Evolutionary conservation across 1,140 invertebrate species (phyloP).

Genomic region (Sarcophaga bullata): DNA sequence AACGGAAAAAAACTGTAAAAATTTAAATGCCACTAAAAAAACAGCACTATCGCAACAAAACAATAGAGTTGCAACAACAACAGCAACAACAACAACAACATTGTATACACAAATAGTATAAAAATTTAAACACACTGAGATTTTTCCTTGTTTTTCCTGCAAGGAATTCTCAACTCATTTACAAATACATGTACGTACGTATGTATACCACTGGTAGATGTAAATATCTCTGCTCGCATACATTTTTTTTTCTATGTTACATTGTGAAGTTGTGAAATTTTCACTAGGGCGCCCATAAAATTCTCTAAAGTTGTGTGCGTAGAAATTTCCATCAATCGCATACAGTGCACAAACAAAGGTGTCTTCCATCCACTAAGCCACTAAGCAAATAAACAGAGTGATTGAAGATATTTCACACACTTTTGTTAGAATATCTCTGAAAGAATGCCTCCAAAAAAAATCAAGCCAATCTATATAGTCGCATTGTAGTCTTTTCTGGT

Average conservation of each 20-base stretch:
- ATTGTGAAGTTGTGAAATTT: background rate
- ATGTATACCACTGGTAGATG: too few relatives aligned
- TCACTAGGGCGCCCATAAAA: background rate
- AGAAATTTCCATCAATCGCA: background rate
- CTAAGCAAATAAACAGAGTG: too few relatives aligned
- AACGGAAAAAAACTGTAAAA: too few relatives aligned
- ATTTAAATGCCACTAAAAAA: slow-evolving; percentile 15
- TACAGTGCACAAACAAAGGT: background rate
- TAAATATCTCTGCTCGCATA: too few relatives aligned
- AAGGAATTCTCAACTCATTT: background rate
- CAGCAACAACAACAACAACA: background rate
- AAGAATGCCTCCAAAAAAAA: too few relatives aligned
- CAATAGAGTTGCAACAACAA: background rate
- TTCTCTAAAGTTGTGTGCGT: background rate
- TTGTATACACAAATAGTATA: slow-evolving; percentile 3
- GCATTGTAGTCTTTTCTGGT: too few relatives aligned
- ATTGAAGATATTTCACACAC: too few relatives aligned
- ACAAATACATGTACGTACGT: too few relatives aligned
- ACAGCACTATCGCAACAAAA: background rate
- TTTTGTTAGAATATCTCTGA: too few relatives aligned
- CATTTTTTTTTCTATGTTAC: background rate
- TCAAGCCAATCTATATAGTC: too few relatives aligned
- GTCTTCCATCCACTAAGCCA: background rate
- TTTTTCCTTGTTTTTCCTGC: slow-evolving; percentile 3
- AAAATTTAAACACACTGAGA: slow-evolving; percentile 34